A percentile compares a stretch with the other conserved stretches of the same genome.
phyloP scores from a whole-genome alignment of 2,888 invertebrate genomes.

The Cotesia congregata region DNA sequence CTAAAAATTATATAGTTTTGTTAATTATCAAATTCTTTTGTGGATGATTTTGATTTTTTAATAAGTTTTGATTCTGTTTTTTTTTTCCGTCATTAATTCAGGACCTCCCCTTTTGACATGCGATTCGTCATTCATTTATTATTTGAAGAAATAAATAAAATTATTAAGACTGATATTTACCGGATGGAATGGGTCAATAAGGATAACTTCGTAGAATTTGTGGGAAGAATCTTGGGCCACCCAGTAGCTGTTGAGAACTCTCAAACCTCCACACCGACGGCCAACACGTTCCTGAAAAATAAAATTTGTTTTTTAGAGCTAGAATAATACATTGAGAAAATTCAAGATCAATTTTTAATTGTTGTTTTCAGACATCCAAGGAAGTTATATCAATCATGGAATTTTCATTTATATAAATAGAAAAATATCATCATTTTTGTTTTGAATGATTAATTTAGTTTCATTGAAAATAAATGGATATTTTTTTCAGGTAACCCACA shows the following conservation, averaged over 20 bases:
- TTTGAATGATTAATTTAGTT: not conserved
- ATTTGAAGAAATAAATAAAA: slow-evolving; percentile 24
- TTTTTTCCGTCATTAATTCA: too few relatives aligned
- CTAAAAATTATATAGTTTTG: slow-evolving; percentile 67
- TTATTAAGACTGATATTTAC: slow-evolving; percentile 70
- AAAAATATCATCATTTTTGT: slow-evolving; percentile 55
- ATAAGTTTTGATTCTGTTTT: slow-evolving; percentile 23
- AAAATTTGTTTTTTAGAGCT: not conserved
- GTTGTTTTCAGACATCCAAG: slow-evolving; percentile 69
- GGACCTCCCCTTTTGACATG: too few relatives aligned
- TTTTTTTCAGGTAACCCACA: too few relatives aligned
- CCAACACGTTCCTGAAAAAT: slow-evolving; percentile 92
- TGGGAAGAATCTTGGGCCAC: slow-evolving; percentile 99
- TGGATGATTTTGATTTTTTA: not conserved
- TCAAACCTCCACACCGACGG: slow-evolving; percentile 91
- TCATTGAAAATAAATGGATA: too few relatives aligned
- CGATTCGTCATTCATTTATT: too few relatives aligned
- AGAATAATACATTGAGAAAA: not conserved
- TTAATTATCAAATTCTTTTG: not conserved
- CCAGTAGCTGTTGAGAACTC: slow-evolving; percentile 99
- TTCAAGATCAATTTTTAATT: slow-evolving; percentile 18
- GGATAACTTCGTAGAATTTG: slow-evolving; percentile 97
- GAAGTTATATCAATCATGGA: slow-evolving; percentile 60
- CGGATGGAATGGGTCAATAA: slow-evolving; percentile 93
- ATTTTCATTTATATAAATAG: not conserved